Evolutionary conservation across 1,140 invertebrate genomes (phyloP).

Genomic region (Anadara kagoshimensis): DNA sequence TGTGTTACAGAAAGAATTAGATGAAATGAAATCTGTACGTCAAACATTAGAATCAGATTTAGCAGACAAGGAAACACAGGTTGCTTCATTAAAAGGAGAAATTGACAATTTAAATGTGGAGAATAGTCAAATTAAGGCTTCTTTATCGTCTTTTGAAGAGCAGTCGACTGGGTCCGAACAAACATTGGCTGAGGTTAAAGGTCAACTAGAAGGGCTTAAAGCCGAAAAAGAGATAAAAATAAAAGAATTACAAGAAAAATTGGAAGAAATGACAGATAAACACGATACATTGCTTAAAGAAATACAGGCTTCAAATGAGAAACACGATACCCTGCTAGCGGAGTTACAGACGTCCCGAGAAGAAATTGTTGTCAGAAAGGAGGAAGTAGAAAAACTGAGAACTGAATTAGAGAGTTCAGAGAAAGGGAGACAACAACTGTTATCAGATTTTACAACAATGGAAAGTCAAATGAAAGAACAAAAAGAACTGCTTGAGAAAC

Average conservation of each 20-base stretch:
- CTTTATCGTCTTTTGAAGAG: slow-evolving; percentile 76
- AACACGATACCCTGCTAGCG: slow-evolving; percentile 6
- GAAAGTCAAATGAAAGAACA: not conserved
- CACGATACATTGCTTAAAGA: slow-evolving; percentile 70
- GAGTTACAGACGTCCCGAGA: not conserved
- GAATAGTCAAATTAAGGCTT: slow-evolving; percentile 1
- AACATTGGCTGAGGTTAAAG: slow-evolving; percentile 12
- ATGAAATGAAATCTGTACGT: slow-evolving; percentile 72
- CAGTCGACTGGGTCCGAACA: slow-evolving; percentile 40
- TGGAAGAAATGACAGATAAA: slow-evolving; percentile 27
- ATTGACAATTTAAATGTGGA: not conserved
- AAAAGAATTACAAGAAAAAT: not conserved
- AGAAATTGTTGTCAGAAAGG: too few relatives aligned
- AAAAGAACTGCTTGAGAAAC: too few relatives aligned
- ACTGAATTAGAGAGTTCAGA: slow-evolving; percentile 10
- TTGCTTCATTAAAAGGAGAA: slow-evolving; percentile 14
- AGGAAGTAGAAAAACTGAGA: not conserved
- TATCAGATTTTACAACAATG: slow-evolving; percentile 11
- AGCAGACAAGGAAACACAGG: not conserved
- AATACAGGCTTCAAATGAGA: slow-evolving; percentile 58
- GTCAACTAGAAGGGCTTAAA: slow-evolving; percentile 10
- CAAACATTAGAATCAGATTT: slow-evolving; percentile 7
- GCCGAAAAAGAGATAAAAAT: slow-evolving; percentile 19
- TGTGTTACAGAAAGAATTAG: slow-evolving; percentile 81
- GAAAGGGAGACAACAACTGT: slow-evolving; percentile 18